Percentiles rank a stretch among this genome's conserved stretches.
These are phyloP conservation scores for Spondyliosoma cantharus DNA, from an alignment of 2,797 vertebrate genomes.

Conservation along the genomic window DNA sequence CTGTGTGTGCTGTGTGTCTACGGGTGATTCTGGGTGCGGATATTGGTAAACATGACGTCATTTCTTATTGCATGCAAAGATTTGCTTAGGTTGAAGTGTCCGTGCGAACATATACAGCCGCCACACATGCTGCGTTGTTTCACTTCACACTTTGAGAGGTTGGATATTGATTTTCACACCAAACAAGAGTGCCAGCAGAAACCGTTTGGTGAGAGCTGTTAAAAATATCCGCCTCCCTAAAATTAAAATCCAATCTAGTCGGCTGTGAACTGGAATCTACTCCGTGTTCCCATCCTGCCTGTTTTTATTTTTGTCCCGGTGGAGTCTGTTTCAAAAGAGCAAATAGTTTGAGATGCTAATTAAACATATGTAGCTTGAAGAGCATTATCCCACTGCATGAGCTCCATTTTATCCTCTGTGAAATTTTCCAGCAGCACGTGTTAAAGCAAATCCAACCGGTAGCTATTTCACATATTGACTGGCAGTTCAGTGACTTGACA, in stretches of 20 bases:
- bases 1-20: background rate
- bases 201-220: background rate
- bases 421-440: constrained; percentile 44
- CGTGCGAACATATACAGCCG: background rate
- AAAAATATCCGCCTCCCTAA: constrained; percentile 3
- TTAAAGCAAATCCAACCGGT: constrained; percentile 34
- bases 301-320: background rate
- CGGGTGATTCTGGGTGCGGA: background rate
- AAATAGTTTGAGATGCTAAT: background rate
- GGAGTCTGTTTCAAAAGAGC: background rate
- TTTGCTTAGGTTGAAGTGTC: background rate
- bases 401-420: background rate
- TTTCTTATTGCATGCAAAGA: background rate
- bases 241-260: constrained; percentile 5
- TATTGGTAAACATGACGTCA: background rate
- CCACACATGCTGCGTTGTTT: background rate
- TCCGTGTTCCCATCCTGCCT: background rate
- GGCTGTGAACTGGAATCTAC: constrained; percentile 5
- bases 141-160: background rate
- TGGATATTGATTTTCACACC: constrained; percentile 33
- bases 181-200: constrained; percentile 19
- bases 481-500: constrained; percentile 28
- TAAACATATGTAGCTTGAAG: background rate
- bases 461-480: constrained; percentile 18
- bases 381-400: background rate